A percentile compares a stretch with the other conserved stretches of the same genome.
Conservation (phyloP, 2,797 vertebrate genomes). For the Oceanodroma leucorhoa region DNA sequence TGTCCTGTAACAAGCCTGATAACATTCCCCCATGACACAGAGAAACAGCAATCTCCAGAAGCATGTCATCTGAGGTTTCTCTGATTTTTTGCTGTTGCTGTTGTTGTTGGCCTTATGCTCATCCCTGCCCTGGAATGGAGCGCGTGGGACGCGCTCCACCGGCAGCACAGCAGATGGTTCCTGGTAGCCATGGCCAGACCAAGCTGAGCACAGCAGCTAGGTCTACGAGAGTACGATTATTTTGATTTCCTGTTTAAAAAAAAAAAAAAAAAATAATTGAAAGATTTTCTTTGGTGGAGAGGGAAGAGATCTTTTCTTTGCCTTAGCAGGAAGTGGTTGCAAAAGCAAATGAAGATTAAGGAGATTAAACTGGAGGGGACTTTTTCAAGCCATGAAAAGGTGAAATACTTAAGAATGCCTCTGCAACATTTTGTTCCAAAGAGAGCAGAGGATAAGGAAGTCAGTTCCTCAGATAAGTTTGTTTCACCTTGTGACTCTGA, state of each 20-base stretch:
- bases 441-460: background rate
- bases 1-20: background rate
- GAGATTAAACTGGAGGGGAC: background rate
- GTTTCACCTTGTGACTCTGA: background rate
- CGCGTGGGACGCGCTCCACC: accelerated
- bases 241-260: background rate
- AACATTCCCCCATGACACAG: accelerated
- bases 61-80: accelerated
- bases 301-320: background rate
- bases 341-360: background rate
- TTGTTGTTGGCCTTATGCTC: background rate
- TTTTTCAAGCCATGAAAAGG: background rate
- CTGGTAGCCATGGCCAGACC: background rate
- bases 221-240: background rate
- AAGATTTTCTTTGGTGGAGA: background rate
- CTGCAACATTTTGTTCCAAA: background rate
- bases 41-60: background rate
- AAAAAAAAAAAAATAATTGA: background rate
- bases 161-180: background rate
- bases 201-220: background rate
- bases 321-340: background rate
- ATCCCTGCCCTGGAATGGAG: background rate
- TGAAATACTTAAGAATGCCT: background rate
- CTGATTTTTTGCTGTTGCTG: background rate
- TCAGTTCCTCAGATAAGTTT: background rate